Conservation (phyloP, 1,140 invertebrate species). For the Mizuhopecten yessoensis region DNA sequence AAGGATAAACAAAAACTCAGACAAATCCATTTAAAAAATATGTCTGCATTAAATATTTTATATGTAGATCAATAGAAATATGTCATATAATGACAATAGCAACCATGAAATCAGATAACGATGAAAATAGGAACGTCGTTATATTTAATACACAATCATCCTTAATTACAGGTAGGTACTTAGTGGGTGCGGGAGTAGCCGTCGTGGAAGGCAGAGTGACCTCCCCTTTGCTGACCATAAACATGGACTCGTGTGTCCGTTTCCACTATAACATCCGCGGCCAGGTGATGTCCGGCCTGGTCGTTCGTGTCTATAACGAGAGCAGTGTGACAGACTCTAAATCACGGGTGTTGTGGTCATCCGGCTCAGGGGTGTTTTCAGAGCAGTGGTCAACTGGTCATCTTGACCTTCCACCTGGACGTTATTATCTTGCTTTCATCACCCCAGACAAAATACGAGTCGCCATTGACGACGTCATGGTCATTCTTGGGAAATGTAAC, state of each 20-base stretch:
- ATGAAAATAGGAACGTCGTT: no score
- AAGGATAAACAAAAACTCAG: no score
- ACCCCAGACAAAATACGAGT: slow-evolving; percentile 55
- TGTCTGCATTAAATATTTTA: no score
- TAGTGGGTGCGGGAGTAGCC: not conserved
- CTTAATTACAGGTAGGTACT: not conserved
- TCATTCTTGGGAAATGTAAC: slow-evolving; percentile 64
- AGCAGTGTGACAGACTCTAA: not conserved
- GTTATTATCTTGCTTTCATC: slow-evolving; percentile 65
- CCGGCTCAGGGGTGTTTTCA: slow-evolving; percentile 22
- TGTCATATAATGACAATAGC: not conserved
- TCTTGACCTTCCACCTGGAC: slow-evolving; percentile 66
- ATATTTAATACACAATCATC: not conserved
- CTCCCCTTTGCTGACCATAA: slow-evolving; percentile 63
- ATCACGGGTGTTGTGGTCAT: not conserved
- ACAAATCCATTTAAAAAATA: no score
- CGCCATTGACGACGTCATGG: slow-evolving; percentile 70
- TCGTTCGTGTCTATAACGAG: slow-evolving; percentile 57
- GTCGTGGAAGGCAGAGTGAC: slow-evolving; percentile 53
- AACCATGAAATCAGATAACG: not conserved
- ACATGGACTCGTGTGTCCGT: slow-evolving; percentile 64
- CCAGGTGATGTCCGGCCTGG: slow-evolving; percentile 47
- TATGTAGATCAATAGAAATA: no score
- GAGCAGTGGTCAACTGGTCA: slow-evolving; percentile 71
- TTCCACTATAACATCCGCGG: slow-evolving; percentile 75